Conservation (phyloP, 2,113 vertebrate genomes). For the Erpornis zantholeuca region DNA sequence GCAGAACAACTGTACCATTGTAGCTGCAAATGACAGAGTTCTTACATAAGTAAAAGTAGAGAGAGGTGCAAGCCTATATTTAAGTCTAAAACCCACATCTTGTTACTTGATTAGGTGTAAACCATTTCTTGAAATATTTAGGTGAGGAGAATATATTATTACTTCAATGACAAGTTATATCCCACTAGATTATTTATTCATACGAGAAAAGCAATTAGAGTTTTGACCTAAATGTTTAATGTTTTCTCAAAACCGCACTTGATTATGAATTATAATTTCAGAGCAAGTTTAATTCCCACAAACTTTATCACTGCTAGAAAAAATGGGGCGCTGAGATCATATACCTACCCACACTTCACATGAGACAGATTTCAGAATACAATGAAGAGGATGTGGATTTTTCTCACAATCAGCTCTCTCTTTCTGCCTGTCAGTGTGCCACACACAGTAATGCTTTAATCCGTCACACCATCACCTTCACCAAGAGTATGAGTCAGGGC, state of each 20-base stretch:
- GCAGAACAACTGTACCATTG: not conserved
- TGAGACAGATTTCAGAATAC: not conserved
- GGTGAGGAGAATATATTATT: not conserved
- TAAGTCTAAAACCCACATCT: not conserved
- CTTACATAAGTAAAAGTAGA: not conserved
- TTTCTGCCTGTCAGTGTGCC: not conserved
- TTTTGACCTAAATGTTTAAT: not conserved
- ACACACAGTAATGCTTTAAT: constrained; percentile 3
- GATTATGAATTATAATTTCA: not conserved
- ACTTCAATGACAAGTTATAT: not conserved
- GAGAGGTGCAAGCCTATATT: not conserved
- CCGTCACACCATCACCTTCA: not conserved
- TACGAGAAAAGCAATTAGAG: not conserved
- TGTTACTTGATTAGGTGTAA: not conserved
- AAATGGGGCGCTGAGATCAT: not conserved
- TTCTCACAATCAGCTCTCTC: not conserved
- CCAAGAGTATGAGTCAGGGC: constrained; percentile 8
- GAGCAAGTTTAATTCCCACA: not conserved
- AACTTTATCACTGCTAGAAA: not conserved
- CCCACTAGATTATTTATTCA: not conserved
- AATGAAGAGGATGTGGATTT: not conserved
- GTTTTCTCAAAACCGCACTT: not conserved
- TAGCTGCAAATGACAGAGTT: not conserved
- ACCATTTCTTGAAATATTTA: not conserved
- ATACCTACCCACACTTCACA: not conserved